Percentiles rank a stretch among this genome's conserved stretches.
Evolutionary conservation across 2,113 vertebrate species (phyloP).

Genomic region (Melierax canorus): DNA sequence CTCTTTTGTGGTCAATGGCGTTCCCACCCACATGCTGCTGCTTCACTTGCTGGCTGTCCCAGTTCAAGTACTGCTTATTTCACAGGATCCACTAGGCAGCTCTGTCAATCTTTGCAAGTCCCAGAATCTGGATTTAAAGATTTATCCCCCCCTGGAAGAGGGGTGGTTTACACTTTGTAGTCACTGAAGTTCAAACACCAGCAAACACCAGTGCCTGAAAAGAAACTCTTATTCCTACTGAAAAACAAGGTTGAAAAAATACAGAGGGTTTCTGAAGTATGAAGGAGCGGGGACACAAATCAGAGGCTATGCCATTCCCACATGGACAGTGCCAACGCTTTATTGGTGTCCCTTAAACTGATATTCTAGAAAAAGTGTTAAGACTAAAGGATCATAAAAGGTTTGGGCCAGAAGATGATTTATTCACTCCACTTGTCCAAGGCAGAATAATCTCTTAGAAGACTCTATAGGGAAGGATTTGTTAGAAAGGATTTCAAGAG

Average conservation of each 20-base stretch:
- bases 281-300: background rate
- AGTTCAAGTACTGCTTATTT: background rate
- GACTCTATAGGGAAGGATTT: background rate
- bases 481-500: background rate
- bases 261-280: background rate
- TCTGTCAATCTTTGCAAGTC: background rate
- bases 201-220: background rate
- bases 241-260: background rate
- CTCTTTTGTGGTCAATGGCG: background rate
- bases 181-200: background rate
- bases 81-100: background rate
- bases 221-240: background rate
- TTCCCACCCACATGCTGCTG: background rate
- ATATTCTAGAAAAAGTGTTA: background rate
- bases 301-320: background rate
- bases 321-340: background rate
- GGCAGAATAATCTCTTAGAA: background rate
- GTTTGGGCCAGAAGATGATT: background rate
- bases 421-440: background rate
- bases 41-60: background rate
- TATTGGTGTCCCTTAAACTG: background rate
- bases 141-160: background rate
- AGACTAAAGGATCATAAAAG: background rate
- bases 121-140: background rate
- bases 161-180: background rate